Evolutionary conservation across 2,113 vertebrate species (phyloP).

Genomic region (Fulmarus glacialis): DNA sequence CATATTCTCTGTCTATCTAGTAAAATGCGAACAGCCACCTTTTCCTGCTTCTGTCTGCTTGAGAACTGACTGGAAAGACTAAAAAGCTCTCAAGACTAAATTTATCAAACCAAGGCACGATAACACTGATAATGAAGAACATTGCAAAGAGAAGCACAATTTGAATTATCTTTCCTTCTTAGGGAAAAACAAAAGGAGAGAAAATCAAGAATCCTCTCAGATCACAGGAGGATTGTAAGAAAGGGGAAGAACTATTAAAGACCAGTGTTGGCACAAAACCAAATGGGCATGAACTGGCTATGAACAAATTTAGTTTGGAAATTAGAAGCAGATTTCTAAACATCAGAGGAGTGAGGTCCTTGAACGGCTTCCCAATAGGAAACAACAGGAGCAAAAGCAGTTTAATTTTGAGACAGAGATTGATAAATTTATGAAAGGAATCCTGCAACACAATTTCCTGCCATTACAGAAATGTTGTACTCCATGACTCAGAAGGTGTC

Average conservation of each 20-base stretch:
- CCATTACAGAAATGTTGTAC: background rate
- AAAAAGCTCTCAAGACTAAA: background rate
- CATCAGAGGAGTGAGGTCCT: background rate
- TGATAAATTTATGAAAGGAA: background rate
- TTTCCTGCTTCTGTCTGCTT: background rate
- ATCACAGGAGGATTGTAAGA: background rate
- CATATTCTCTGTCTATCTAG: background rate
- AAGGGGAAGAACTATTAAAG: background rate
- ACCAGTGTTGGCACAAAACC: background rate
- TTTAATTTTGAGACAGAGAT: background rate
- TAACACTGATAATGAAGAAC: background rate
- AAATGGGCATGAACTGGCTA: background rate
- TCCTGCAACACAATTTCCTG: background rate
- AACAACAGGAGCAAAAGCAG: background rate
- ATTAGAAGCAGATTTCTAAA: constrained; percentile 34
- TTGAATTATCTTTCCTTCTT: background rate
- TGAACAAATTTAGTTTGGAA: background rate
- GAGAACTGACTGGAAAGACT: background rate
- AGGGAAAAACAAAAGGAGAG: background rate
- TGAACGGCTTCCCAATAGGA: constrained; percentile 21
- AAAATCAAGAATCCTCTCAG: background rate
- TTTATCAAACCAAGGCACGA: background rate
- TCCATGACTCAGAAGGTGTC: background rate
- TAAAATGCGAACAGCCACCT: background rate
- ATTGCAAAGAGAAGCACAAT: background rate